Conservation (phyloP, 2,797 vertebrate genomes). For the Limnodromus scolopaceus region DNA sequence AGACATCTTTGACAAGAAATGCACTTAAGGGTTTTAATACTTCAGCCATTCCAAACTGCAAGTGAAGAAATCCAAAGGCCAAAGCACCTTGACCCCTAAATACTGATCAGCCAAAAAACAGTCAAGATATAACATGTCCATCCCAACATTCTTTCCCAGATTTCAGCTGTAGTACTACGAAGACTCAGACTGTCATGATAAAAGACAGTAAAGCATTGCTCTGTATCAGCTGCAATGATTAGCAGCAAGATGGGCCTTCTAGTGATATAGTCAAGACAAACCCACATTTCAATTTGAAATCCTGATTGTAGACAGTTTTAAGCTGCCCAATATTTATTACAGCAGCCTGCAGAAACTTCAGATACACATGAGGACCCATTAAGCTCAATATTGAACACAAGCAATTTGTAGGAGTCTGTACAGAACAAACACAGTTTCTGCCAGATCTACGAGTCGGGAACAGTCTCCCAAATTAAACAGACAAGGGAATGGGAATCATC, state of each 20-base stretch:
- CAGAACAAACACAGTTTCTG: background rate
- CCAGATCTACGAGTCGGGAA: background rate
- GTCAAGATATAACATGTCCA: background rate
- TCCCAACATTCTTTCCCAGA: conserved; percentile 20
- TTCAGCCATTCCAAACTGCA: conserved; percentile 21
- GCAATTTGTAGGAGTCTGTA: background rate
- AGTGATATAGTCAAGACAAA: background rate
- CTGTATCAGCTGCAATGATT: background rate
- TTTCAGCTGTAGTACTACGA: background rate
- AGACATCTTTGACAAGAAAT: conserved; percentile 55
- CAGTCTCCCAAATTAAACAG: background rate
- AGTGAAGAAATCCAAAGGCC: conserved; percentile 17
- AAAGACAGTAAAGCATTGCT: background rate
- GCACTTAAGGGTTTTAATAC: conserved; percentile 8
- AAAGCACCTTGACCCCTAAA: conserved; percentile 36
- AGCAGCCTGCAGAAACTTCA: background rate
- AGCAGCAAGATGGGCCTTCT: background rate
- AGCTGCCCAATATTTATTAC: background rate
- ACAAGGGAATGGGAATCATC: background rate
- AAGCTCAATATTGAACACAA: background rate
- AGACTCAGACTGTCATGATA: background rate
- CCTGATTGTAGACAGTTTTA: background rate
- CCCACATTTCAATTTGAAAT: background rate
- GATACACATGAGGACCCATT: background rate
- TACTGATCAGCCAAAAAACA: background rate